A percentile compares a stretch with the other conserved stretches of the same genome.
These are phyloP conservation scores for Alosa sapidissima DNA, from an alignment of 2,797 vertebrate species.

Conservation along the genomic window DNA sequence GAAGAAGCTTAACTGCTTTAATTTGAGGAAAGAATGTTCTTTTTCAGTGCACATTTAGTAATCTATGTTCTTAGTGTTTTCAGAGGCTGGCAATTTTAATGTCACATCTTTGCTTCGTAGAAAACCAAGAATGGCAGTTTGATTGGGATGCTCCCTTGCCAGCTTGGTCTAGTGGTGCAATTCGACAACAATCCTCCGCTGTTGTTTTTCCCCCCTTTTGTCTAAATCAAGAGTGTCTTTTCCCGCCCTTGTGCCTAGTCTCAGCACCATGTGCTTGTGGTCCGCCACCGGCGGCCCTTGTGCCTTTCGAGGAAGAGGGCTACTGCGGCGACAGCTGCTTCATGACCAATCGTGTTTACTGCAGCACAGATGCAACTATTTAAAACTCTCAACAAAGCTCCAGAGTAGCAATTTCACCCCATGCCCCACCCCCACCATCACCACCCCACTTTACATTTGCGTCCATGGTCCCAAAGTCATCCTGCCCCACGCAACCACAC, in stretches of 20 bases:
- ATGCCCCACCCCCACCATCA: background rate
- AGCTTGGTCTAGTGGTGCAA: background rate
- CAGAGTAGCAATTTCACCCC: conserved; percentile 8
- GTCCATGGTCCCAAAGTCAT: conserved; percentile 5
- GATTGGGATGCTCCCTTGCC: background rate
- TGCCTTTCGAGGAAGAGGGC: conserved; percentile 21
- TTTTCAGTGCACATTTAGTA: background rate
- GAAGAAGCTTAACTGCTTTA: conserved; percentile 6
- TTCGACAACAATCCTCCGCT: background rate
- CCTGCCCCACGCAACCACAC: background rate
- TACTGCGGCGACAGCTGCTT: background rate
- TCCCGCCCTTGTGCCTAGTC: background rate
- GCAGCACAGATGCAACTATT: background rate
- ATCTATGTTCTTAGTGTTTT: background rate
- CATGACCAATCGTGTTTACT: background rate
- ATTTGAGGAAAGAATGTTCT: background rate
- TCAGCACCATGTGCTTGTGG: background rate
- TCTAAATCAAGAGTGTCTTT: background rate
- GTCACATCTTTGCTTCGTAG: conserved; percentile 26
- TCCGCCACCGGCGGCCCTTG: background rate
- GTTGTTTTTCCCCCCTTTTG: background rate
- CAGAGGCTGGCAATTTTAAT: conserved; percentile 30
- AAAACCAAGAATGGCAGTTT: conserved; percentile 31
- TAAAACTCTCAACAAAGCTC: background rate
- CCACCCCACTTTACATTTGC: background rate